These are phyloP conservation scores for Euschistus heros DNA, from an alignment of 1,140 invertebrate species.

Conservation along the genomic window DNA sequence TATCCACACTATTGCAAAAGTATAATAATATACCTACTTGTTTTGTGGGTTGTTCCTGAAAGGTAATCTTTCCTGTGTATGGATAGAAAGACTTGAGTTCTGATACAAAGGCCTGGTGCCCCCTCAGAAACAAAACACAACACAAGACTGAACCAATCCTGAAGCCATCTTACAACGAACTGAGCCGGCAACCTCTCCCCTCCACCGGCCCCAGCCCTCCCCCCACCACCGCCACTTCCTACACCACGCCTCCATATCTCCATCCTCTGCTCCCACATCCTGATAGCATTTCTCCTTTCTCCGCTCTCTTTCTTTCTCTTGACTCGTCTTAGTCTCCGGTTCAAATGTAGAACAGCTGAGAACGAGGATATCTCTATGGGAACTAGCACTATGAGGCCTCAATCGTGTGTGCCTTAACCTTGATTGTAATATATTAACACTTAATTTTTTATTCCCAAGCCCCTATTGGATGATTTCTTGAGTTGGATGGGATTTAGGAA, in stretches of 20 bases:
- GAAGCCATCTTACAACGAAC: slow-evolving; percentile 10
- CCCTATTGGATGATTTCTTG: too few species aligned
- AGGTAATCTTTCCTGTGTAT: slow-evolving; percentile 10
- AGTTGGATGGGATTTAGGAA: too few species aligned
- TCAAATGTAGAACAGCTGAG: not conserved
- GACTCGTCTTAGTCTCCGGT: not conserved
- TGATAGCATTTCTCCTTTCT: not conserved
- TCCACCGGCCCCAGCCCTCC: not conserved
- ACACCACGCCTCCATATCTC: not conserved
- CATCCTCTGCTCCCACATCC: not conserved
- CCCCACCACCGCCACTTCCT: not conserved
- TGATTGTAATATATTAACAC: too few species aligned
- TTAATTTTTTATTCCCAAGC: too few species aligned
- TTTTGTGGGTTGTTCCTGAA: slow-evolving; percentile 15
- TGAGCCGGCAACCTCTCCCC: not conserved
- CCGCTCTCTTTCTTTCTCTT: not conserved
- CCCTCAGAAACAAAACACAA: slow-evolving; percentile 17
- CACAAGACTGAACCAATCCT: slow-evolving; percentile 7
- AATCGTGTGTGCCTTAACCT: too few species aligned
- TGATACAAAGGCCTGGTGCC: not conserved
- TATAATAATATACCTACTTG: slow-evolving; percentile 2
- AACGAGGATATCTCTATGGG: not conserved
- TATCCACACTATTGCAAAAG: not conserved
- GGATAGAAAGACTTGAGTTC: not conserved
- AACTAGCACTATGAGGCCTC: too few species aligned